These are phyloP conservation scores for Neodontobutis hainanensis DNA, from an alignment of 2,113 vertebrate genomes.

Conservation along the genomic window DNA sequence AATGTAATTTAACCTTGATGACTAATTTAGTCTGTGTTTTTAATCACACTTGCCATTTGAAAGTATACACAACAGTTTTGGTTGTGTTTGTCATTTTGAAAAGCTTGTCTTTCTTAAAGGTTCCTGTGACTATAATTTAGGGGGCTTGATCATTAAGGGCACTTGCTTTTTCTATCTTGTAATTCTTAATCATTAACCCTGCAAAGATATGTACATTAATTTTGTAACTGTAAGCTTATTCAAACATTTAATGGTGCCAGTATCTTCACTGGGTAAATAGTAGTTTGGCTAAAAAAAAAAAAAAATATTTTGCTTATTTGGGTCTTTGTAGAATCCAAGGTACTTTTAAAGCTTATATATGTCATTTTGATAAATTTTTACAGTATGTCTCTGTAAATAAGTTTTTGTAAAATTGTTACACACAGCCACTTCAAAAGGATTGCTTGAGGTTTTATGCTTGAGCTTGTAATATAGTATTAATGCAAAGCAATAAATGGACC, in stretches of 20 bases:
- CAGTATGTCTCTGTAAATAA: slow-evolving; percentile 89
- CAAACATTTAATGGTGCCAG: slow-evolving; percentile 28
- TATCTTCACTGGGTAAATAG: slow-evolving; percentile 26
- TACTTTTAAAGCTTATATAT: slow-evolving; percentile 54
- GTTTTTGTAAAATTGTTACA: slow-evolving; percentile 94
- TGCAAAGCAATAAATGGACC: slow-evolving; percentile 98
- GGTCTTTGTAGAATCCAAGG: slow-evolving; percentile 27
- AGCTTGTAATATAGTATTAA: slow-evolving; percentile 96
- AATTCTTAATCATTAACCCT: slow-evolving; percentile 32
- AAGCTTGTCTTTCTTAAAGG: slow-evolving; percentile 26
- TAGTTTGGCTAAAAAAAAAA: slow-evolving; percentile 27
- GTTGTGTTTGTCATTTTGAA: slow-evolving; percentile 32
- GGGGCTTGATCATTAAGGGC: slow-evolving; percentile 25
- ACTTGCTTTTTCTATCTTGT: slow-evolving; percentile 44
- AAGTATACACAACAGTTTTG: slow-evolving; percentile 31
- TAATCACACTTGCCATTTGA: slow-evolving; percentile 18
- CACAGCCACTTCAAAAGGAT: slow-evolving; percentile 92
- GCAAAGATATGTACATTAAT: slow-evolving; percentile 28
- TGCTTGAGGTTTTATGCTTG: slow-evolving; percentile 92
- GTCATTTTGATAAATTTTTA: slow-evolving; percentile 94
- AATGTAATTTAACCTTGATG: slow-evolving; percentile 54
- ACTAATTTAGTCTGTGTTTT: slow-evolving; percentile 34
- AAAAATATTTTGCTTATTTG: slow-evolving; percentile 21
- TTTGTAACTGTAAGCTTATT: slow-evolving; percentile 33
- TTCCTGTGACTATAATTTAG: slow-evolving; percentile 27